Evolutionary conservation across 2,113 vertebrate genomes (phyloP).

Genomic region (Alosa alosa): DNA sequence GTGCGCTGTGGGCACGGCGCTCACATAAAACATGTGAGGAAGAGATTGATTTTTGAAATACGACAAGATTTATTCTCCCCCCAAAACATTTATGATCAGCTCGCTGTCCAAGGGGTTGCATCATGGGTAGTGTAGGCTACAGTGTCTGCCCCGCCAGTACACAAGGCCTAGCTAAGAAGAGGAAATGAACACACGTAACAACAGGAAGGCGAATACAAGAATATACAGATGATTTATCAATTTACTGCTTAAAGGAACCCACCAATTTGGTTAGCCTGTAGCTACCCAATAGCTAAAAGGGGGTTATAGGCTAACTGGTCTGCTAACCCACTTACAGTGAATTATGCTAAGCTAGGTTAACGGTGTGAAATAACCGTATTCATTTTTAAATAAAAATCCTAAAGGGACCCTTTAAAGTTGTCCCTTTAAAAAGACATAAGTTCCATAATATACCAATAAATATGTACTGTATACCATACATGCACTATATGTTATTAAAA

Average conservation of each 20-base stretch:
- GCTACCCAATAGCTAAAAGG: too few species aligned
- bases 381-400: too few species aligned
- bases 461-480: not conserved
- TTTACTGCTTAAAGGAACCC: too few species aligned
- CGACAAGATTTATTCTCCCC: slow-evolving; percentile 8
- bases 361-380: too few species aligned
- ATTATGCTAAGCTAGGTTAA: too few species aligned
- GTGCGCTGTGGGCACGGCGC: not conserved
- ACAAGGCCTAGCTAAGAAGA: not conserved
- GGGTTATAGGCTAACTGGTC: too few species aligned
- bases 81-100: not conserved
- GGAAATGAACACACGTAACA: not conserved
- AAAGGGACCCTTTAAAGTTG: too few species aligned
- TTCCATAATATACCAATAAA: not conserved
- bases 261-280: too few species aligned
- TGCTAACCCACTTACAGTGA: too few species aligned
- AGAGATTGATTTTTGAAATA: slow-evolving; percentile 11
- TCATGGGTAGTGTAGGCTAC: not conserved
- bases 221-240: not conserved
- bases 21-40: not conserved
- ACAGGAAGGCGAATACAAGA: not conserved
- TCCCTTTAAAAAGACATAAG: too few species aligned
- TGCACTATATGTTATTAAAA: not conserved
- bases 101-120: not conserved
- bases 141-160: not conserved